Evolutionary conservation across 2,113 vertebrate genomes (phyloP).

Genomic region (Recurvirostra avosetta): DNA sequence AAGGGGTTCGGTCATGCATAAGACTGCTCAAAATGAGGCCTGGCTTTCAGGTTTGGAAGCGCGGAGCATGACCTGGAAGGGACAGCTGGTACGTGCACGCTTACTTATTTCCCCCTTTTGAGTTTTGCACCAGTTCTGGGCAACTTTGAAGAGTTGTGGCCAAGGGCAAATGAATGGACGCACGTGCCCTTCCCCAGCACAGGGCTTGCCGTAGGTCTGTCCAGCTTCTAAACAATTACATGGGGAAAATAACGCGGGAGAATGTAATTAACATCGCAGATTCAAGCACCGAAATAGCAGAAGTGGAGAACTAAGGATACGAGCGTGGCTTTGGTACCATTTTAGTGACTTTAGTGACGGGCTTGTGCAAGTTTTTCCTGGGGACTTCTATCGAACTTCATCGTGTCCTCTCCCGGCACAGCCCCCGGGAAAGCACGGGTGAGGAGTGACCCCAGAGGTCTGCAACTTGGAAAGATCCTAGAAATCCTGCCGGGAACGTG

Average conservation of each 20-base stretch:
- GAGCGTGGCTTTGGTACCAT: not conserved
- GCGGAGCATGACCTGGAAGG: not conserved
- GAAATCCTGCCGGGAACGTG: not conserved
- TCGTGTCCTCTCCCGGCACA: not conserved
- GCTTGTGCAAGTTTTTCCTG: not conserved
- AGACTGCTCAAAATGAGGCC: slow-evolving; percentile 29
- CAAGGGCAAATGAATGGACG: not conserved
- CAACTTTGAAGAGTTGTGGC: not conserved
- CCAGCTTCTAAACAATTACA: not conserved
- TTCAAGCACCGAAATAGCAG: too few relatives aligned
- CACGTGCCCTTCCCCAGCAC: not conserved
- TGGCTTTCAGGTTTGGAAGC: slow-evolving; percentile 45
- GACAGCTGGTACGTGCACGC: not conserved
- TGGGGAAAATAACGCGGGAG: fast-evolving
- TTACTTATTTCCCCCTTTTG: not conserved
- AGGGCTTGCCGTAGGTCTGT: not conserved
- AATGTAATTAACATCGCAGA: not conserved
- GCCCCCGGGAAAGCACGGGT: not conserved
- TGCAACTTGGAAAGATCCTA: not conserved
- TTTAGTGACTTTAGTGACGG: not conserved
- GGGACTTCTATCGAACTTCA: not conserved
- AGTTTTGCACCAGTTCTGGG: not conserved
- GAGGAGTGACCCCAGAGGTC: not conserved
- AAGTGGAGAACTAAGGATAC: fast-evolving
- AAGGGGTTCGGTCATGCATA: slow-evolving; percentile 46